Base-by-base conservation (phyloP, 2,797 vertebrate species). In the Dendrocincla tyrannina region DNA sequence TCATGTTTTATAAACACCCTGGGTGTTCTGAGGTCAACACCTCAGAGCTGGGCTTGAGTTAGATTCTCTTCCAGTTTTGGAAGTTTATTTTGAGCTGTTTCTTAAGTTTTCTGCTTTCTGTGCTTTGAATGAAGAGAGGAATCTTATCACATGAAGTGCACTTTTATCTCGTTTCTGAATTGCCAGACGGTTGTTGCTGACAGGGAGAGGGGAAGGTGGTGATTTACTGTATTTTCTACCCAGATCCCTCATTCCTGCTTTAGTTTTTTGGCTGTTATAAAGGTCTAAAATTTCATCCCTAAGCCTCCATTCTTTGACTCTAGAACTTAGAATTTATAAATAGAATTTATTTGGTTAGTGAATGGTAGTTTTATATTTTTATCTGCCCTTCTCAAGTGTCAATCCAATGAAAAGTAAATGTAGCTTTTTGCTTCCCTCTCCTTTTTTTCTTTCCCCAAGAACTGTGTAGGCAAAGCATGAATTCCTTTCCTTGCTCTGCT, bases 381-480 rank as follows among this genome's bases (percentile, higher is more conserved):
- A 67, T 89, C 64, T 91, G 13, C 4, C 64, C 67, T 92, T 91
- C 39, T 85, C 4, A 1, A 81, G 46, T 85, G 35, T 78, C 44
- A 64, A 11, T 50, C 11, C 58, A 77, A 33, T 10, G 33, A 59
- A 69, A 94, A 83, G 7, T 67, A 63, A 70, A 82, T 44, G 17
- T 50, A 39, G 5, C 23, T 55, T 68, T 50, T 33, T 11, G 17
- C 35, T 28, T 8, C 9, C 20, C 2, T 20, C 33, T 10, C 4
- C 13, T 5, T 13, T n/a, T 17, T 18, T 17, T 30, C 4, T 7
- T 1, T 1, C 2, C 2, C 7, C 4, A 27, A 41, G 13, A 80
- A 3, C 6, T 56, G 4, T 22, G 23, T 6, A 74, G 28, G 44
- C 17, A 30, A 64, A 81, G 13, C 11, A 32, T 78, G 46, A 78